Base-by-base conservation (phyloP, 2,888 invertebrate genomes). In the Seladonia tumulorum region DNA sequence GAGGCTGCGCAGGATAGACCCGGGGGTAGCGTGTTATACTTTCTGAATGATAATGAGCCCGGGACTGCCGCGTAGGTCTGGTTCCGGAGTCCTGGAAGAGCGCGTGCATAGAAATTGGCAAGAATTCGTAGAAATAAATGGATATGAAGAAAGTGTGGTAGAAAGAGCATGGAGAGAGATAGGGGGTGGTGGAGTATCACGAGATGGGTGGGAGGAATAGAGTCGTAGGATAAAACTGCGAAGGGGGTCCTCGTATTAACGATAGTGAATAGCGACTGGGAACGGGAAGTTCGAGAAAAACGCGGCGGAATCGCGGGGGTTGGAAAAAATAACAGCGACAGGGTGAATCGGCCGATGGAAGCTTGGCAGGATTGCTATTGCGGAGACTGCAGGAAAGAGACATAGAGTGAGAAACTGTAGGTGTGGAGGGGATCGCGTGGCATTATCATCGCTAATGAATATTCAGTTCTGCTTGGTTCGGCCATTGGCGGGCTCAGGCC, bases 381-480 rank as follows among this genome's bases (percentile, higher is more conserved):
- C 72, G 68, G 75, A 75, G 76, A 49, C 49, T 66, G 74, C 42
- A 53, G 66, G 79, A 77, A 29, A 66, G 66, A 80, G 86, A 79
- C 79, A 83, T 82, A 83, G 77, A 29, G 25, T 16, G 63, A 8
- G 57, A 76, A 86, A 82, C n/a, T n/a, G 35, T 85, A 81, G 86
- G 74, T 68, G 74, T 68, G 68, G 82, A 83, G 35, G 86, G 53
- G 82, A 90, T 92, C 91, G 90, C 87, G 90, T 91, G 89, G 92
- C 91, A 93, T 93, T 92, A 92, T 93, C 92, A 91, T 92, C 89
- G 85, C 92, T 92, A 92, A 93, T 93, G 94, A 94, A 94, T 94
- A 94, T 94, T 94, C 94, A 94, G 92, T 92, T 92, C 91, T 90
- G 92, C 89, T 86, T 89, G 91, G 89, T 90, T 91, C 91, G 91